Evolutionary conservation across 2,797 vertebrate genomes (phyloP).

Genomic region (Cyclura pinguis): DNA sequence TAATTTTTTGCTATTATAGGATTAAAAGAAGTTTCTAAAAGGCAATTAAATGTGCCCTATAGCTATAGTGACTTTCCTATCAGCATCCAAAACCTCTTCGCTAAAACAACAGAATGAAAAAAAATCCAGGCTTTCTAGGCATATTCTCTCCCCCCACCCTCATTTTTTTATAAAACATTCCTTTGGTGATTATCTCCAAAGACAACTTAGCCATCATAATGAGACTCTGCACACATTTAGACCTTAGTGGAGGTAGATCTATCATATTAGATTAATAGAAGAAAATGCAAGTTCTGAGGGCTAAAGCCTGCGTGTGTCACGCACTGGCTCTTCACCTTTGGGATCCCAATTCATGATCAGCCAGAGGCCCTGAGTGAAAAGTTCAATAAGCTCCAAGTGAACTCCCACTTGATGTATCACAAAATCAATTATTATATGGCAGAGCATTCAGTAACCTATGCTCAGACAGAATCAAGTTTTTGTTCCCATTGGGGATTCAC

Average conservation of each 20-base stretch:
- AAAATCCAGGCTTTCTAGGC: constrained; percentile 74
- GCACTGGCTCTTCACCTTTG: constrained; percentile 78
- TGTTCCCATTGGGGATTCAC: constrained; percentile 78
- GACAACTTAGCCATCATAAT: constrained; percentile 82
- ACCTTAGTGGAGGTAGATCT: constrained; percentile 75
- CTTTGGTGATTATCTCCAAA: constrained; percentile 82
- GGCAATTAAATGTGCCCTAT: constrained; percentile 87
- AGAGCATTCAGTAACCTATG: constrained; percentile 80
- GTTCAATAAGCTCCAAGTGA: constrained; percentile 77
- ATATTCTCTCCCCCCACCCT: constrained; percentile 47
- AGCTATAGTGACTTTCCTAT: constrained; percentile 85
- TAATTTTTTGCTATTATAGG: constrained; percentile 89
- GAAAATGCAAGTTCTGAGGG: constrained; percentile 78
- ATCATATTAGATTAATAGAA: constrained; percentile 77
- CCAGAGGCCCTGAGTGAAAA: constrained; percentile 82
- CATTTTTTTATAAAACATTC: constrained; percentile 74
- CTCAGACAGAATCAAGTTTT: constrained; percentile 78
- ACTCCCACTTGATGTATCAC: constrained; percentile 78
- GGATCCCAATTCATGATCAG: constrained; percentile 80
- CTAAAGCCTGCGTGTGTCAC: constrained; percentile 71
- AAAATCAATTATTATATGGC: constrained; percentile 85
- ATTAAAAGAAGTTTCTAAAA: constrained; percentile 89
- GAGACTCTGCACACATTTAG: constrained; percentile 77
- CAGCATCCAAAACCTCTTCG: constrained; percentile 81
- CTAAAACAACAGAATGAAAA: constrained; percentile 83